Evolutionary conservation across 2,797 vertebrate genomes (phyloP).

Genomic region (Ciconia nigra): DNA sequence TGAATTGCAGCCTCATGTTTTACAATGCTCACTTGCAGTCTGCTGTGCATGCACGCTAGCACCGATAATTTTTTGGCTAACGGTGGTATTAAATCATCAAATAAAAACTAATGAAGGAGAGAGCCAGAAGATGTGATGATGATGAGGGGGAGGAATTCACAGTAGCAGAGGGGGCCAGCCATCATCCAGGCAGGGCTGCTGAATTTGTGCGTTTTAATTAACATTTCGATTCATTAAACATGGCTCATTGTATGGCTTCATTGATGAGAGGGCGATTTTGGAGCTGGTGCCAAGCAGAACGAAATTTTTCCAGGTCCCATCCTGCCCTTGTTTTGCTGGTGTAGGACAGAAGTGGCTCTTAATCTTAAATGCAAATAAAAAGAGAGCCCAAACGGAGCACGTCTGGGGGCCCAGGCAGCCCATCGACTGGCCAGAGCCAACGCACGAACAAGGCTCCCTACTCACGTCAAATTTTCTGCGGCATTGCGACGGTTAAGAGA

Average conservation of each 20-base stretch:
- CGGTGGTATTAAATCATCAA: neutral
- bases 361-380: neutral
- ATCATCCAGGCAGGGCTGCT: neutral
- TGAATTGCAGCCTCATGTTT: neutral
- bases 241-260: neutral
- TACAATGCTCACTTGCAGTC: neutral
- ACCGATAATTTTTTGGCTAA: constrained; percentile 5
- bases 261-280: neutral
- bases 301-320: neutral
- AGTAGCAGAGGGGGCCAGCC: neutral
- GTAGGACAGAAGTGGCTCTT: neutral
- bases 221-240: constrained; percentile 24
- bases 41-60: neutral
- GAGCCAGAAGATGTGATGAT: constrained; percentile 34
- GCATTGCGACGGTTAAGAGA: neutral
- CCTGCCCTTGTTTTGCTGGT: neutral
- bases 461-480: neutral
- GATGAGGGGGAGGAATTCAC: constrained; percentile 35
- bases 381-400: neutral
- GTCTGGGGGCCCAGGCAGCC: neutral
- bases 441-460: rapidly evolving
- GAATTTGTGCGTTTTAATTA: constrained; percentile 20
- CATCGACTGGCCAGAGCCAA: neutral
- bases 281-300: neutral
- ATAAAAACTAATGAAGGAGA: constrained; percentile 50